Evolutionary conservation across 1,140 invertebrate genomes (phyloP), one percentile per base, ranked within the genome.

Genomic region (Drepana arcuata): DNA sequence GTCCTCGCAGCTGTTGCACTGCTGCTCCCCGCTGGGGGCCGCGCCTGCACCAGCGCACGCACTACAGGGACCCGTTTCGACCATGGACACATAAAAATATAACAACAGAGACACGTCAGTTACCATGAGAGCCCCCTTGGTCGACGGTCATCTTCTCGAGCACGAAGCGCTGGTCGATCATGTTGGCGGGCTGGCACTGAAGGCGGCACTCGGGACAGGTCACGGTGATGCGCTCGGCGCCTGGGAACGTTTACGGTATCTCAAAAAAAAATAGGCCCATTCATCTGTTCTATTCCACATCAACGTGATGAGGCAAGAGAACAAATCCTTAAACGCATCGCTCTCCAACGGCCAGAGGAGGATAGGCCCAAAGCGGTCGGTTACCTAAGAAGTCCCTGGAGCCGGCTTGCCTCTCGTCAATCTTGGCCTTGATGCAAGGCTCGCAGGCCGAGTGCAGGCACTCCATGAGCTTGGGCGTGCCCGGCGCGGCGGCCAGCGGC

Each of bases 1-100:
- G 57, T 96, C 94, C 39, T 90, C 90, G 78, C 94, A 96, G 58
- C 90, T 94, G 44, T 90, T 95, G 77, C 94, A 96, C 60, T 90
- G 89, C 55, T 90, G 87, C 37, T 91, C 89, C 14, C 86, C 83
- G 31, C 84, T 78, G n/a, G n/a, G n/a, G 2, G 61, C 47, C 11
- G 32, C 42, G 21, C 83, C 57, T 72, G 67, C 52, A 16, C 9
- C 16, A 38, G 27, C 10, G 14, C 2, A 41, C 11, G 9, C 13
- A 27, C 31, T 51, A 1, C 48, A 52, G 6, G 18, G 15, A 18
- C 12, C 10, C 2, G 9, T 4, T 21, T 11, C 18, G 25, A 7
- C n/a, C 9, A 10, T 2, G n/a, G n/a, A 26, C 18, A 21, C 4
- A 21, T 9, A 21, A 21, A 21, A 21, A 5, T 21, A 21, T 5